Evolutionary conservation across 2,888 invertebrate genomes (phyloP), one percentile per base, ranked within the genome.

Genomic region (Rugalucina vietnamica): DNA sequence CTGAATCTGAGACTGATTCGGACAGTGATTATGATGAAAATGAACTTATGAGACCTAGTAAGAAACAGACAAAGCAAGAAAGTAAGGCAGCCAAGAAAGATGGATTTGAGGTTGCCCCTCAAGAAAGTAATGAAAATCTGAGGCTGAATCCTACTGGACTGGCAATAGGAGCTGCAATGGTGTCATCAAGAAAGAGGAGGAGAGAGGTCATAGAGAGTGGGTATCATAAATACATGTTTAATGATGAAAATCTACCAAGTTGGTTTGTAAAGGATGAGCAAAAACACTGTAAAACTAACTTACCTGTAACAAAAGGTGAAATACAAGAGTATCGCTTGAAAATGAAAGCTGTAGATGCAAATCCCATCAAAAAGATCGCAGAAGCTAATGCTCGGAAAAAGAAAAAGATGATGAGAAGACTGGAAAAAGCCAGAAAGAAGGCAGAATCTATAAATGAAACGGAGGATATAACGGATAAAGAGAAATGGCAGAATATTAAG

Each of bases 351-450:
- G 96, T 99, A 54, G 98, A 99, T 95, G 97, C 97, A 0, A 96
- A 98, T 85, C 98, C 99, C 21, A 98, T 99, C 86, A 99, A 99
- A 96, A 99, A 99, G 92, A 98, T 99, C 0, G 96, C 98, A 90
- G 99, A 99, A 95, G 99, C 99, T 0, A 99, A 98, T 95, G 98
- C 98, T 0, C 97, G 99, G 79, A 99, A 99, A 96, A 98, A 99
- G 97, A 97, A 97, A 95, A 97, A 98, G 89, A 97, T 97, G 87
- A 73, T 97, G 82, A 97, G 97, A 93, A 97, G 97, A 94, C 95
- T 99, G 95, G 98, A 98, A 89, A 98, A 97, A 93, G 99, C 98
- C 0, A 98, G 98, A 95, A 99, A 99, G 96, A 98, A 98, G 95
- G 97, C 98, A 0, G 99, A 99, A 94, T 96, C 97, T n/a, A 96